A percentile compares a stretch with the other conserved stretches of the same genome.
phyloP scores from a whole-genome alignment of 2,888 invertebrate species.

The Hirtodrosophila cameraria region DNA sequence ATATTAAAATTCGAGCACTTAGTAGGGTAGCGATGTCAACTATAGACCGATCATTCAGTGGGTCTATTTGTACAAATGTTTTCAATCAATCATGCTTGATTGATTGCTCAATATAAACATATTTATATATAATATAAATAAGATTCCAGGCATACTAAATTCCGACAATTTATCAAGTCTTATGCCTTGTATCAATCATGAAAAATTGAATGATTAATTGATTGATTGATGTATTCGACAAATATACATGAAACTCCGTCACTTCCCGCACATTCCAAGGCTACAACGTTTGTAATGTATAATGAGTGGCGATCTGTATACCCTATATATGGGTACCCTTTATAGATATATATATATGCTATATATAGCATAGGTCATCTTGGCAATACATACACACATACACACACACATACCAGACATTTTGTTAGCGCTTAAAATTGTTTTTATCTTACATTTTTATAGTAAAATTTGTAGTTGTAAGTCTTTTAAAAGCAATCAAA shows the following conservation, averaged over 20 bases:
- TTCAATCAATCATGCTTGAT: too few species aligned
- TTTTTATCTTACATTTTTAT: conserved; percentile 49
- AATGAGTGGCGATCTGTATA: conserved; percentile 15
- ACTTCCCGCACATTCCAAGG: conserved; percentile 63
- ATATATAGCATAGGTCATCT: conserved; percentile 24
- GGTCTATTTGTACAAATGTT: too few species aligned
- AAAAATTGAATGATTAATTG: conserved; percentile 10
- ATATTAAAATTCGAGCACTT: neutral
- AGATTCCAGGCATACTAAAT: too few species aligned
- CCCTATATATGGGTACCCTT: conserved; percentile 24
- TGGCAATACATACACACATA: conserved; percentile 40
- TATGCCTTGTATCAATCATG: neutral
- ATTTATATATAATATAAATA: too few species aligned
- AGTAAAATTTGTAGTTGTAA: conserved; percentile 53
- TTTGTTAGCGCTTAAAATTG: conserved; percentile 56
- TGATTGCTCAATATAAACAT: too few species aligned
- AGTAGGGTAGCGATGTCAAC: too few species aligned
- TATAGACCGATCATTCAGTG: too few species aligned
- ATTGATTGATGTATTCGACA: neutral
- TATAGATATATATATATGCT: conserved; percentile 21
- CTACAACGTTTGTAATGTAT: conserved; percentile 32
- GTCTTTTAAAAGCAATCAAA: conserved; percentile 25
- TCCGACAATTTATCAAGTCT: neutral
- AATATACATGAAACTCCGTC: conserved; percentile 9
- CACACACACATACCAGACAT: conserved; percentile 59